Evolutionary conservation across 2,797 vertebrate genomes (phyloP).

Genomic region (Anableps anableps): DNA sequence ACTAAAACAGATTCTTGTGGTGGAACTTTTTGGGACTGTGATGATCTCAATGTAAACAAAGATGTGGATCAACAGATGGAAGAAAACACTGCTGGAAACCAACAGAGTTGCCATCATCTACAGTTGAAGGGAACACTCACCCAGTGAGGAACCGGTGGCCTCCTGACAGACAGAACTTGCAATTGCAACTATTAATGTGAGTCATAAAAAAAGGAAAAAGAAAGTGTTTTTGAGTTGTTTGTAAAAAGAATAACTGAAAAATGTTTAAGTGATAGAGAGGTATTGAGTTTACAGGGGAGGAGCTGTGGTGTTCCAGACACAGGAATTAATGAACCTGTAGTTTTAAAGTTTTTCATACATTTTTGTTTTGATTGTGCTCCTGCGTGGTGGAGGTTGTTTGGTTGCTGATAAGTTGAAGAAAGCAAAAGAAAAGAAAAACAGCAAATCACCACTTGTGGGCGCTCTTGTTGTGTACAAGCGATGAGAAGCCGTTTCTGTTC

Average conservation of each 20-base stretch:
- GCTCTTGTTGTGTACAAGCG: too few species aligned
- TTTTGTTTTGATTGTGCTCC: too few species aligned
- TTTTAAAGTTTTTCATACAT: too few species aligned
- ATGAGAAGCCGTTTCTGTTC: too few species aligned
- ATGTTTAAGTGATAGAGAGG: too few species aligned
- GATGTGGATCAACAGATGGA: not conserved
- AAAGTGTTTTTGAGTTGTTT: not conserved
- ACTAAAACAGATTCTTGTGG: not conserved
- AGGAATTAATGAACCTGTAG: too few species aligned
- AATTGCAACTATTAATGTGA: not conserved
- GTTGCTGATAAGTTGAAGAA: too few species aligned
- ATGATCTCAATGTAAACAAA: not conserved
- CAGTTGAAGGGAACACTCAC: not conserved
- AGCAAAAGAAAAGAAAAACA: too few species aligned
- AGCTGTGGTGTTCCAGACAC: too few species aligned
- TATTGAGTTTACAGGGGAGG: too few species aligned
- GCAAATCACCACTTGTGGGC: too few species aligned
- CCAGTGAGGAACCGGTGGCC: not conserved
- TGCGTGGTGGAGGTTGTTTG: too few species aligned
- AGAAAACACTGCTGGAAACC: not conserved
- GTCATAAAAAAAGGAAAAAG: not conserved
- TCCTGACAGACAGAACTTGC: constrained; percentile 2
- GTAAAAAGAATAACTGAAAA: not conserved
- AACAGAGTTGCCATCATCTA: not conserved
- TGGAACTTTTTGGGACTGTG: not conserved